These are phyloP conservation scores for Thalassophryne amazonica DNA, from an alignment of 2,797 vertebrate species.

Conservation along the genomic window DNA sequence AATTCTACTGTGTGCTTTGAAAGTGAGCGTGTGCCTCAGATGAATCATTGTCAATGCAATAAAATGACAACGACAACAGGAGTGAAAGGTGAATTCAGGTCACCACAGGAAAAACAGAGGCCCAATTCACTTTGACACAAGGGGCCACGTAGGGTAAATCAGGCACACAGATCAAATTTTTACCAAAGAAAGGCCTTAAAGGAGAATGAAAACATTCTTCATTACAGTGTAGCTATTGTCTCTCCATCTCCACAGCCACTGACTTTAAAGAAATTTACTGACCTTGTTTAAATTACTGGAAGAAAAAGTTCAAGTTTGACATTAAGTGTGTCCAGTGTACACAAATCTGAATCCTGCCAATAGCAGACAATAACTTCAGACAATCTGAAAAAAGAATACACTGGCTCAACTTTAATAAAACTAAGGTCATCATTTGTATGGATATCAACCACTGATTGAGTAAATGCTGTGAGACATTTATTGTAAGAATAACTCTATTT, in stretches of 20 bases:
- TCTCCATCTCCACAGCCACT: not conserved
- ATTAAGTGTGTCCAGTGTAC: conserved; percentile 3
- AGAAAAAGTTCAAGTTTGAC: conserved; percentile 40
- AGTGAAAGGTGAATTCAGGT: conserved; percentile 23
- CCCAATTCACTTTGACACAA: not conserved
- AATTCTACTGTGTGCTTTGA: conserved; percentile 22
- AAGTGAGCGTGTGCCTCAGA: conserved; percentile 2
- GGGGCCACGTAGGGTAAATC: conserved; percentile 4
- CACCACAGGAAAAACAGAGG: conserved; percentile 3
- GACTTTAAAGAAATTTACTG: conserved; percentile 26
- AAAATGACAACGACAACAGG: conserved; percentile 39
- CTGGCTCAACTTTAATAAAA: no score
- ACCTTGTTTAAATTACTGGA: conserved; percentile 18
- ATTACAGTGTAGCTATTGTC: not conserved
- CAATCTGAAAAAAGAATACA: no score
- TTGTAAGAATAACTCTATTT: no score
- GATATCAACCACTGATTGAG: no score
- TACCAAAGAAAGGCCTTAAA: not conserved
- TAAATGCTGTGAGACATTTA: no score
- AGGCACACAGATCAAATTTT: not conserved
- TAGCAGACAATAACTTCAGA: no score
- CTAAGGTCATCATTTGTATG: no score
- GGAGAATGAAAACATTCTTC: conserved; percentile 6
- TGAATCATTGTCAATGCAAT: conserved; percentile 15
- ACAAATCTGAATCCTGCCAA: conserved; percentile 45